Percentiles rank a stretch among this genome's conserved stretches.
Conservation (phyloP, 2,888 invertebrate species). For the Eulithis testata region DNA sequence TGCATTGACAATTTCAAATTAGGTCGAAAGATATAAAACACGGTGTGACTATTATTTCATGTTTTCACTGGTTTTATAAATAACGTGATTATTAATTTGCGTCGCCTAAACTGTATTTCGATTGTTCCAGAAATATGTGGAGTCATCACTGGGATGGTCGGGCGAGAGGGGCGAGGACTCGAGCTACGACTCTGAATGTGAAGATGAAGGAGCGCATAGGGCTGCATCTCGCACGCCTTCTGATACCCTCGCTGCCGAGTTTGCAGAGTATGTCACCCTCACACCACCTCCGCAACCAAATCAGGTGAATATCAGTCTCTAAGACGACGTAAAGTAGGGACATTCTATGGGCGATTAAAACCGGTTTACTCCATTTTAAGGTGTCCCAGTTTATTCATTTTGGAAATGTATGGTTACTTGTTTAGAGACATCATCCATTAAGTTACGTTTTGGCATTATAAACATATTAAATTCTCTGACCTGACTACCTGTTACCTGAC, state of each 20-base stretch:
- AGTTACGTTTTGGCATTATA: no score
- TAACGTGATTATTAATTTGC: no score
- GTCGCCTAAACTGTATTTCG: conserved; percentile 6
- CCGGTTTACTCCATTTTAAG: no score
- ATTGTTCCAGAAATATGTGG: conserved; percentile 88
- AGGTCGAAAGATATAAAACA: no score
- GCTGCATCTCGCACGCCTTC: conserved; percentile 93
- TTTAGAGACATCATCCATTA: no score
- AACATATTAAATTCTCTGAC: no score
- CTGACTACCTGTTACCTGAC: no score
- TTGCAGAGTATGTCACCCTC: conserved; percentile 91
- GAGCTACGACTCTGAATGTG: conserved; percentile 94
- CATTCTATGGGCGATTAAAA: neutral
- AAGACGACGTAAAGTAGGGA: neutral
- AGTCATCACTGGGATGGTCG: conserved; percentile 86
- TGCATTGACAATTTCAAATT: no score
- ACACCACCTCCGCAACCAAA: conserved; percentile 66
- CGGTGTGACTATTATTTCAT: no score
- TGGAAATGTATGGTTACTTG: no score
- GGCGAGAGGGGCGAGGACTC: conserved; percentile 89
- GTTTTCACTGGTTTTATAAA: no score
- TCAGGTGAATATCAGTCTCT: conserved; percentile 56
- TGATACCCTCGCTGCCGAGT: conserved; percentile 93
- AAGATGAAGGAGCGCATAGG: conserved; percentile 87
- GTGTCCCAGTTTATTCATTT: no score